Percentiles rank a stretch among this genome's conserved stretches.
phyloP scores from a whole-genome alignment of 2,113 vertebrate species.

The Corythaeola cristata region DNA sequence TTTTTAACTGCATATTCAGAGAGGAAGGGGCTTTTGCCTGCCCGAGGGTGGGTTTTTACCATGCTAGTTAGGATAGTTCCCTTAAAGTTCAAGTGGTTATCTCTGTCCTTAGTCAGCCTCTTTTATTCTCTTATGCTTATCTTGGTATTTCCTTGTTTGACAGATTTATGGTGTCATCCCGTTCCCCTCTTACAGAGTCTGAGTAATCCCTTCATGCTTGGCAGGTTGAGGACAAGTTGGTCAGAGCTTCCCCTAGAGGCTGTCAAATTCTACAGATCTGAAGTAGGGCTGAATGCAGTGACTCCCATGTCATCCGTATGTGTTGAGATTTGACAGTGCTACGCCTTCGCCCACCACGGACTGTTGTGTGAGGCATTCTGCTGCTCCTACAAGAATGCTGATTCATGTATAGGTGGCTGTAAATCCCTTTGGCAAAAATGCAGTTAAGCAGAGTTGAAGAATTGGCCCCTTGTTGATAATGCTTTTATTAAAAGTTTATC shows the following conservation, averaged over 20 bases:
- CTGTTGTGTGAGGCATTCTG: background rate
- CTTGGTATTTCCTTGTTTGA: too few species aligned
- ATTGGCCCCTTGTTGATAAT: background rate
- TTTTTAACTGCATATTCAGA: too few species aligned
- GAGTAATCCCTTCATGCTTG: background rate
- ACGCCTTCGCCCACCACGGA: background rate
- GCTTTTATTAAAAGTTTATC: background rate
- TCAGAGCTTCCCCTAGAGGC: background rate
- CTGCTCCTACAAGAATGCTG: background rate
- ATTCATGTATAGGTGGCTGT: background rate
- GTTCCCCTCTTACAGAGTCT: too few species aligned
- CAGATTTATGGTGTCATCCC: too few species aligned
- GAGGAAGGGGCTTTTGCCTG: too few species aligned
- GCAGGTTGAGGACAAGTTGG: accelerated
- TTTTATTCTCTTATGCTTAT: too few species aligned
- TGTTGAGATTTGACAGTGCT: background rate
- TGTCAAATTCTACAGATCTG: background rate
- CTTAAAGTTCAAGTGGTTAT: too few species aligned
- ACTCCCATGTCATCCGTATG: background rate
- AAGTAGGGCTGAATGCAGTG: background rate
- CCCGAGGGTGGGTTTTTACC: too few species aligned
- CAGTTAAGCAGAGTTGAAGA: background rate
- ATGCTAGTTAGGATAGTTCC: too few species aligned
- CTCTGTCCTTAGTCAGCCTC: too few species aligned
- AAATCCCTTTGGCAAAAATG: background rate